Evolutionary conservation across 2,888 invertebrate species (phyloP), one percentile per base, ranked within the genome.

Genomic region (Xanthorhoe designata): DNA sequence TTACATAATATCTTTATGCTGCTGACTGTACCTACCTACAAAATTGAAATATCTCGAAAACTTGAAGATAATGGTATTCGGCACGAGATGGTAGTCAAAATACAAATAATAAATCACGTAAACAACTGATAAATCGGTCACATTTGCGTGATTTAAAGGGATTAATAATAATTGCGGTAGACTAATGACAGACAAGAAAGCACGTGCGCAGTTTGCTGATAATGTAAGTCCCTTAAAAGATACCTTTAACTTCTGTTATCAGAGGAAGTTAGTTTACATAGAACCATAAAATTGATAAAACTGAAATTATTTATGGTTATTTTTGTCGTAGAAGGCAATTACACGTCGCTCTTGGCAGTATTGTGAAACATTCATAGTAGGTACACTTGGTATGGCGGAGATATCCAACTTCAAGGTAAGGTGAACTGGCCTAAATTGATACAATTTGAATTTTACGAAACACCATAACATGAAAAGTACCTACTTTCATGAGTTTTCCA

Each of bases 11-110:
- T n/a, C n/a, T n/a, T n/a, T n/a, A n/a, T n/a, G n/a, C n/a, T n/a
- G n/a, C n/a, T n/a, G n/a, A n/a, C n/a, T n/a, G n/a, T n/a, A n/a
- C n/a, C n/a, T n/a, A n/a, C n/a, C n/a, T 80, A 69, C 74, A 77
- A 73, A 77, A 79, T 81, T 78, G 75, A 77, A 81, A 82, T 79
- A 78, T 77, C 75, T 66, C 64, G 62, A 61, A 71, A 80, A 70
- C 64, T 68, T 71, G 64, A 68, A 73, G 70, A 74, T 73, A 74
- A 78, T 81, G 1, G 72, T 75, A 78, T 77, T 84, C 85, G 86
- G 84, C 86, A 84, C 77, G 69, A 63, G 67, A 66, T 19, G 38
- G 17, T 18, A 45, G 42, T 53, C 29, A 42, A 55, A 42, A 60
- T 19, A 15, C 13, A 18, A 42, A 42, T 42, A 49, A 0, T 50